A percentile compares a stretch with the other conserved stretches of the same genome.
Evolutionary conservation across 1,140 invertebrate species (phyloP).

Genomic region (Rhynchophorus ferrugineus): DNA sequence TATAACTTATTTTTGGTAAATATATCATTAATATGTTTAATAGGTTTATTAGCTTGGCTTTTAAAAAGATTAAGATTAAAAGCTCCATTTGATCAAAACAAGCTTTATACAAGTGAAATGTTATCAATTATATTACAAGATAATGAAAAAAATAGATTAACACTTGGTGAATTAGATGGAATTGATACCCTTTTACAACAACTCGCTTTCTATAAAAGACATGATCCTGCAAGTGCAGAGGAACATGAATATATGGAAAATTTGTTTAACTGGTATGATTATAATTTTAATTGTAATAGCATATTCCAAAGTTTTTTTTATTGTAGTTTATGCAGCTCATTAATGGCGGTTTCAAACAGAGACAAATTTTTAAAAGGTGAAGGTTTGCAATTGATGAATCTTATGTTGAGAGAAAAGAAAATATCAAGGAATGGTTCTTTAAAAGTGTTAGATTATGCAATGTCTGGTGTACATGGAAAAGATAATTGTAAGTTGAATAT

Average conservation of each 20-base stretch:
- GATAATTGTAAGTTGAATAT: constrained; percentile 44
- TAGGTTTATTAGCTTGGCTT: constrained; percentile 80
- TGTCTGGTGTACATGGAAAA: constrained; percentile 84
- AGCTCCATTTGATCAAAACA: constrained; percentile 91
- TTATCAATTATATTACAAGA: constrained; percentile 92
- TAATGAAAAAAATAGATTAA: constrained; percentile 67
- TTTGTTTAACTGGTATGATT: constrained; percentile 71
- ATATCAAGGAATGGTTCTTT: constrained; percentile 92
- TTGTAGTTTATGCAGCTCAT: constrained; percentile 71
- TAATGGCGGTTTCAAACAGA: constrained; percentile 82
- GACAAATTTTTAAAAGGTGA: constrained; percentile 90
- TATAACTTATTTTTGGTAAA: constrained; percentile 1
- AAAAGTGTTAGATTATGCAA: constrained; percentile 94
- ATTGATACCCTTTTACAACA: constrained; percentile 96
- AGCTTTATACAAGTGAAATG: constrained; percentile 93
- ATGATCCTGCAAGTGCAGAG: constrained; percentile 83
- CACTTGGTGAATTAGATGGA: constrained; percentile 87
- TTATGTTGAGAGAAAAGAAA: constrained; percentile 98
- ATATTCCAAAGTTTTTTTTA: not conserved
- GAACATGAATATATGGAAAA: constrained; percentile 99
- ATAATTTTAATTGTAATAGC: not conserved
- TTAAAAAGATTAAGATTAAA: constrained; percentile 77
- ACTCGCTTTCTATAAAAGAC: constrained; percentile 88
- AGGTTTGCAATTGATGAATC: constrained; percentile 90
- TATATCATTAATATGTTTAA: not conserved